These are phyloP conservation scores for Luscinia megarhynchos DNA, from an alignment of 2,797 vertebrate genomes.

Conservation along the genomic window DNA sequence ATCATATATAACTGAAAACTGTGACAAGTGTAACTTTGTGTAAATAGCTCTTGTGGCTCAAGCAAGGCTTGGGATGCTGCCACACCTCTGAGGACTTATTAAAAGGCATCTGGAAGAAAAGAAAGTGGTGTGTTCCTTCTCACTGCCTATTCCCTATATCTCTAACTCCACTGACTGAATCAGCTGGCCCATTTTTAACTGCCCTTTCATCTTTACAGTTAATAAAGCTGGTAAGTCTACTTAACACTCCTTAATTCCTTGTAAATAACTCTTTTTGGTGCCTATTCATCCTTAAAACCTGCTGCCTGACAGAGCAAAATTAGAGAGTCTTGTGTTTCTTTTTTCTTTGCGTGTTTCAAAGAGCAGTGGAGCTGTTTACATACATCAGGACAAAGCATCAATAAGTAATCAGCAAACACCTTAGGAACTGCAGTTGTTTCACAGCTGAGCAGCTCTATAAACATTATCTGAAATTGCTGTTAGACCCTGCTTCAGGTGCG, in stretches of 20 bases:
- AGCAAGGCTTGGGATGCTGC: neutral
- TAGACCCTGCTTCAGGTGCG: neutral
- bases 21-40: neutral
- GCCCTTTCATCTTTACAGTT: neutral
- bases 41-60: neutral
- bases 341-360: neutral
- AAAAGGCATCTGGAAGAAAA: neutral
- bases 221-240: neutral
- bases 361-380: neutral
- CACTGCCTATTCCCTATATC: neutral
- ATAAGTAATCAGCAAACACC: constrained; percentile 8
- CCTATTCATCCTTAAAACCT: neutral
- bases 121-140: neutral
- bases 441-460: neutral
- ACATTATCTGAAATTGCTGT: neutral
- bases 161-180: neutral
- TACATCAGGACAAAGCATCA: neutral
- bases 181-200: neutral
- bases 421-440: neutral
- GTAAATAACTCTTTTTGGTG: neutral
- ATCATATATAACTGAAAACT: neutral
- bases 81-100: neutral
- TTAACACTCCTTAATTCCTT: neutral
- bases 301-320: neutral
- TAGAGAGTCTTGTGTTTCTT: neutral